Evolutionary conservation across 2,888 invertebrate species (phyloP), one percentile per base, ranked within the genome.

Genomic region (Punctoribates punctum): DNA sequence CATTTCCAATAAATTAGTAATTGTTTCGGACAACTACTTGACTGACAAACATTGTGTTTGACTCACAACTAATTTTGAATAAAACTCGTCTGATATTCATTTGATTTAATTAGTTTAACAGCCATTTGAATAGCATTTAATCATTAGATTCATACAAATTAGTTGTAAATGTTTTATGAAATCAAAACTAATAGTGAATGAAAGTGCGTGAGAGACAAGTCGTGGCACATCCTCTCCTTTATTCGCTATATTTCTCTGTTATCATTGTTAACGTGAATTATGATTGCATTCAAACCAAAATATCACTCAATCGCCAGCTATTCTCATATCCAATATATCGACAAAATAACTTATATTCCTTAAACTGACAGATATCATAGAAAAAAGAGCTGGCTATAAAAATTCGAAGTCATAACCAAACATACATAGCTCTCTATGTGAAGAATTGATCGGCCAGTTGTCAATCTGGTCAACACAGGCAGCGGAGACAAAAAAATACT

Each of bases 191-290:
- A 51, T 60, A 60, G 20, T 34, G 34, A 62, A 13, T 29, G 62
- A 27, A 62, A 62, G 62, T 62, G 62, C 62, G 62, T 62, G 62
- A 62, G 27, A 62, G 62, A 27, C n/a, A 8, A 54, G 54, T 20
- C 54, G 20, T 48, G 8, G 20, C 54, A 54, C 20, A 54, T 8
- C 20, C 6, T 34, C 13, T 27, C 27, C 62, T 25, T 13, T 60
- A 60, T 60, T n/a, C 27, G 23, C 17, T 23, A 27, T 34, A 34
- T 34, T 4, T 34, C 4, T 34, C 5, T 62, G 27, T n/a, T 23
- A 20, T 62, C 11, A 15, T 23, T 62, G 62, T 34, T 62, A 62
- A 62, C 62, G n/a, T 62, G 62, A 62, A 62, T 62, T 62, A 62
- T 62, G 62, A 62, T 54, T 54, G 54, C 54, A 54, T 54, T 54